These are phyloP conservation scores for Bufo gargarizans DNA, from an alignment of 2,113 vertebrate species.

Conservation along the genomic window DNA sequence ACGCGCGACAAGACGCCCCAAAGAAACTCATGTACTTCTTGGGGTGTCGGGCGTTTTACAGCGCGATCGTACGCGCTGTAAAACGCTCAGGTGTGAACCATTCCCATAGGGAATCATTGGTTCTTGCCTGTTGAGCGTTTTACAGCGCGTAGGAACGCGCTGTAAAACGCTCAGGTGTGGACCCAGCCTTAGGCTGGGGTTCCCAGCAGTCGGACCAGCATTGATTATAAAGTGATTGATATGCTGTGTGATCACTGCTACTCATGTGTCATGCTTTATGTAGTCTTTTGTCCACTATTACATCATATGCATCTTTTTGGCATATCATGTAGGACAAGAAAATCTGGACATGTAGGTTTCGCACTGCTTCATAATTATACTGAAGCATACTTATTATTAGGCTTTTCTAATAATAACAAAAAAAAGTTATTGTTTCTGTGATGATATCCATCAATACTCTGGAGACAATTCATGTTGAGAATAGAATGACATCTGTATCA, in stretches of 20 bases:
- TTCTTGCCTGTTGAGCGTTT: no score
- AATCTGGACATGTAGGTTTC: conserved; percentile 1
- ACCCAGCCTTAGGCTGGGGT: no score
- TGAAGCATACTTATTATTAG: not conserved
- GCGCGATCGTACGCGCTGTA: no score
- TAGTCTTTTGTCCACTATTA: not conserved
- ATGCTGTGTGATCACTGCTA: not conserved
- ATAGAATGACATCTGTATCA: not conserved
- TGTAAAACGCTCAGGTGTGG: no score
- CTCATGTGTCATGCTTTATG: not conserved
- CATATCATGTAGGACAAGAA: not conserved
- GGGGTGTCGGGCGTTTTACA: no score
- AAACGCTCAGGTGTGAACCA: no score
- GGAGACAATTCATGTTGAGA: not conserved
- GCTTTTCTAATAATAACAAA: not conserved
- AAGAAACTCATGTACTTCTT: no score
- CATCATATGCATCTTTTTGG: not conserved
- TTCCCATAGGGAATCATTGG: no score
- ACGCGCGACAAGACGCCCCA: no score
- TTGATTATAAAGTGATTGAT: not conserved
- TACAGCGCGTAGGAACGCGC: no score
- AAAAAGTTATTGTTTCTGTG: not conserved
- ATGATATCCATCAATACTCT: not conserved
- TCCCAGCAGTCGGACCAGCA: not conserved
- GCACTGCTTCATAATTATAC: not conserved